Percentiles rank a stretch among this genome's conserved stretches.
phyloP scores from a whole-genome alignment of 2,888 invertebrate species.

The Nebria salina region DNA sequence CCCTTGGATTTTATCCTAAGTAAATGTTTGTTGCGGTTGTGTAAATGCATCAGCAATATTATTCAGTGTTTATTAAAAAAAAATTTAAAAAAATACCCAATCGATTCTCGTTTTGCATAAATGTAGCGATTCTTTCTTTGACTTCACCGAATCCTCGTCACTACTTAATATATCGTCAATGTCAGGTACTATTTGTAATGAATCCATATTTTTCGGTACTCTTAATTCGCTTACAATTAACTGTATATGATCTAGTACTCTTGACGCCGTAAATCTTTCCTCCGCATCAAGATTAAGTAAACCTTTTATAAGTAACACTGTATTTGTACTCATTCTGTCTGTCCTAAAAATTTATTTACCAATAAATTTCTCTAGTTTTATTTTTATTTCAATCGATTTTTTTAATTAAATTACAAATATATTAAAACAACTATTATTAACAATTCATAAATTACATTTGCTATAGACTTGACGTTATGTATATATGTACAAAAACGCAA shows the following conservation, averaged over 20 bases:
- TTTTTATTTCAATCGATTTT: too few relatives aligned
- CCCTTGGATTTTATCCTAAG: slow-evolving; percentile 43
- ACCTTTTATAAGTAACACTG: slow-evolving; percentile 73
- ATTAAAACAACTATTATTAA: too few relatives aligned
- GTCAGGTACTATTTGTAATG: slow-evolving; percentile 65
- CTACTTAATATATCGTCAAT: slow-evolving; percentile 58
- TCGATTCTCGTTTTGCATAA: neutral
- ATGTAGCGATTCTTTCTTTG: slow-evolving; percentile 50
- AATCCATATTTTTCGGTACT: slow-evolving; percentile 56
- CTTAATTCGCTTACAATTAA: slow-evolving; percentile 34
- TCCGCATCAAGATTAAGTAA: slow-evolving; percentile 75
- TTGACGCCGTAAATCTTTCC: slow-evolving; percentile 72
- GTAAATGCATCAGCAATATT: neutral
- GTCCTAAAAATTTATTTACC: slow-evolving; percentile 56
- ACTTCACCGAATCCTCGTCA: neutral
- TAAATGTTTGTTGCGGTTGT: neutral
- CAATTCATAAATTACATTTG: too few relatives aligned
- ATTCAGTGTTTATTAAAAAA: neutral
- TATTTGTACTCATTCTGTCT: slow-evolving; percentile 70
- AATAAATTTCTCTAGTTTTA: neutral
- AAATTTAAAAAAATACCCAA: slow-evolving; percentile 1
- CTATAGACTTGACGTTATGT: too few relatives aligned
- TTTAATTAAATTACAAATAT: too few relatives aligned
- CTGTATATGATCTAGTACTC: slow-evolving; percentile 62
- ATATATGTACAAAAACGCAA: too few relatives aligned